Conservation (phyloP, 2,888 invertebrate species). For the Ichneumoninae sp. region DNA sequence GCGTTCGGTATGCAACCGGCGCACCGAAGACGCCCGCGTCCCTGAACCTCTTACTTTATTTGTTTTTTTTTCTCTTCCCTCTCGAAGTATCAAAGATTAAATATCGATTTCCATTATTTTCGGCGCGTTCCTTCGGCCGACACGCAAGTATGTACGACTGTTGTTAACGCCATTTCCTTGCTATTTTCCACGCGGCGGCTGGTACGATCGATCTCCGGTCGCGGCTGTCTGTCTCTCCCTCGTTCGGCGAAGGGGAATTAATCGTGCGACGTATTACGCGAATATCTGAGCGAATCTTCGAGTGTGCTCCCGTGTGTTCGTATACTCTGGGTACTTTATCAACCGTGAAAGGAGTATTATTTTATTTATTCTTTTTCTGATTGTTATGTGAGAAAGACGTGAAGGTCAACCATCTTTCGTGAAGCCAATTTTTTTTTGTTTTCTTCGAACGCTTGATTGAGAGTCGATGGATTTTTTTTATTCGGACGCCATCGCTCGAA, state of each 20-base stretch:
- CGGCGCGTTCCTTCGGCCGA: background rate
- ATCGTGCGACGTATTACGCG: constrained; percentile 7
- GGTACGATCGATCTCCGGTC: constrained; percentile 17
- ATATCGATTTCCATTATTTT: background rate
- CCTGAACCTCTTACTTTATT: background rate
- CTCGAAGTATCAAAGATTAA: background rate
- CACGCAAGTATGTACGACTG: background rate
- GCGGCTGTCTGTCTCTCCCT: background rate
- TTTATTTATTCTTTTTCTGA: background rate
- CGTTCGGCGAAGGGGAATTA: constrained; percentile 5
- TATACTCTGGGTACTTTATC: background rate
- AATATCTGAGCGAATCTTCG: constrained; percentile 4
- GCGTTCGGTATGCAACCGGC: constrained; percentile 52
- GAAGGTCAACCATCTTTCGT: background rate
- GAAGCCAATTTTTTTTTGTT: background rate
- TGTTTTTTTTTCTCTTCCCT: background rate
- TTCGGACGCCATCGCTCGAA: background rate
- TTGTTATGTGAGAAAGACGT: background rate
- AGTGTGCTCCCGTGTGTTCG: background rate
- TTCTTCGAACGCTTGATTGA: background rate
- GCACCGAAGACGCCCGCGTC: constrained; percentile 23
- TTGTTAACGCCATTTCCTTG: background rate
- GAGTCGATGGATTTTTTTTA: background rate
- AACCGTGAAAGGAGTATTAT: background rate
- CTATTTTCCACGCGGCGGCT: constrained; percentile 8